These are phyloP conservation scores for Crossoptilon crossoptilon DNA, from an alignment of 2,797 vertebrate species.

Conservation along the genomic window DNA sequence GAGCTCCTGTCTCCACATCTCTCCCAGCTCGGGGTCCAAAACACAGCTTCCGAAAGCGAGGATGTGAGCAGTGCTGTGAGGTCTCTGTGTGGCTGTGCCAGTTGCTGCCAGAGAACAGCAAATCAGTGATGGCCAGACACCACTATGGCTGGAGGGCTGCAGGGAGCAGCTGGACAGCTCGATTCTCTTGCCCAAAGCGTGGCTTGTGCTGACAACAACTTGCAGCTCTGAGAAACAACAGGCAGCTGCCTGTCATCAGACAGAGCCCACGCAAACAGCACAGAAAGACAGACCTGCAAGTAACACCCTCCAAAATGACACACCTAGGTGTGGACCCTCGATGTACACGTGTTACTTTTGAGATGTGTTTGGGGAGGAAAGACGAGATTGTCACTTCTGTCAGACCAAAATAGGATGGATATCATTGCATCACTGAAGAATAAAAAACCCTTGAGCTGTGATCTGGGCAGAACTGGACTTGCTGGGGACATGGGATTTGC, in stretches of 20 bases:
- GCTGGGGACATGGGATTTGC: not conserved
- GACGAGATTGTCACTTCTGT: not conserved
- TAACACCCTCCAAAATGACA: not conserved
- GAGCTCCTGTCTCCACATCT: not conserved
- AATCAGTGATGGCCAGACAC: accelerated
- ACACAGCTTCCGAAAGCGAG: not conserved
- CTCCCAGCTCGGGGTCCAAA: not conserved
- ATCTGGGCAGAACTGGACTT: not conserved
- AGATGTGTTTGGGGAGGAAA: not conserved
- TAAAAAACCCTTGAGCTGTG: not conserved
- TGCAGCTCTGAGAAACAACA: not conserved
- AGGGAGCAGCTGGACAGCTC: not conserved
- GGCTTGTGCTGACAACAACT: not conserved
- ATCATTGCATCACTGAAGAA: not conserved
- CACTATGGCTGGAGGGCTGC: not conserved
- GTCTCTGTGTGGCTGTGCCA: not conserved
- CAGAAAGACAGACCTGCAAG: not conserved
- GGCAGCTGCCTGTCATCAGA: not conserved
- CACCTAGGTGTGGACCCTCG: accelerated
- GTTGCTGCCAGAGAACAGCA: not conserved
- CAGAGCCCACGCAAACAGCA: accelerated
- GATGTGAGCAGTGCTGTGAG: not conserved
- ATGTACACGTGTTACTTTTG: accelerated
- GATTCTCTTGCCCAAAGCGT: not conserved
- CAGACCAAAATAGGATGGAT: not conserved